Conservation (phyloP, 2,888 invertebrate genomes). For the Schizotus pectinicornis region DNA sequence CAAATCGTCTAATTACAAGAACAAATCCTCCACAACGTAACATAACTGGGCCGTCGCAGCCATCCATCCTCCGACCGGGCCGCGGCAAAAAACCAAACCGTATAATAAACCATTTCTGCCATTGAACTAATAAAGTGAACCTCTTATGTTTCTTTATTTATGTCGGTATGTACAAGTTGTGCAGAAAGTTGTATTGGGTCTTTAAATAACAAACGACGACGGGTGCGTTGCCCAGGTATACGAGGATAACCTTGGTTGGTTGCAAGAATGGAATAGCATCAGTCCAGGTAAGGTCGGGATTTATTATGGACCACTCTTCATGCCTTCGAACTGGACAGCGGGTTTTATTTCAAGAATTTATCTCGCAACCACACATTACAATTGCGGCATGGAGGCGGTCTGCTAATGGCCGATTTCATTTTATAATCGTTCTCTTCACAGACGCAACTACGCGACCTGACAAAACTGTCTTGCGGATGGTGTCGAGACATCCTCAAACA, state of each 20-base stretch:
- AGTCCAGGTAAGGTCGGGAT: conserved; percentile 49
- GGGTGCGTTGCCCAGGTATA: conserved; percentile 53
- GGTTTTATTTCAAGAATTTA: conserved; percentile 30
- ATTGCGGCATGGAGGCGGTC: conserved; percentile 5
- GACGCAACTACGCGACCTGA: too few species aligned
- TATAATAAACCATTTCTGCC: conserved; percentile 19
- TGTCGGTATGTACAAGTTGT: conserved; percentile 37
- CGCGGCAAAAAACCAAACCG: not conserved
- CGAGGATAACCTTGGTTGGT: conserved; percentile 51
- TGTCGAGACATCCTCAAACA: too few species aligned
- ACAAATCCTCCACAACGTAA: not conserved
- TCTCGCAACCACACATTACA: conserved; percentile 11
- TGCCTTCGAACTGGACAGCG: conserved; percentile 27
- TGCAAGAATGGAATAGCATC: conserved; percentile 51
- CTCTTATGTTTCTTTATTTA: conserved; percentile 23
- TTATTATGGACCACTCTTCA: conserved; percentile 46
- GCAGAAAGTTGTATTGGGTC: conserved; percentile 45
- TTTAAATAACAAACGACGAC: conserved; percentile 46
- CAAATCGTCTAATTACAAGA: not conserved
- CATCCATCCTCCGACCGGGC: too few species aligned
- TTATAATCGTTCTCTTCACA: not conserved
- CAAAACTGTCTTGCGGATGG: too few species aligned
- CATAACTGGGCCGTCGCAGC: too few species aligned
- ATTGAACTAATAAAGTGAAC: conserved; percentile 25
- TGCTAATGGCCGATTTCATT: conserved; percentile 3